phyloP scores from a whole-genome alignment of 2,888 invertebrate genomes.

The Netelia melanura region DNA sequence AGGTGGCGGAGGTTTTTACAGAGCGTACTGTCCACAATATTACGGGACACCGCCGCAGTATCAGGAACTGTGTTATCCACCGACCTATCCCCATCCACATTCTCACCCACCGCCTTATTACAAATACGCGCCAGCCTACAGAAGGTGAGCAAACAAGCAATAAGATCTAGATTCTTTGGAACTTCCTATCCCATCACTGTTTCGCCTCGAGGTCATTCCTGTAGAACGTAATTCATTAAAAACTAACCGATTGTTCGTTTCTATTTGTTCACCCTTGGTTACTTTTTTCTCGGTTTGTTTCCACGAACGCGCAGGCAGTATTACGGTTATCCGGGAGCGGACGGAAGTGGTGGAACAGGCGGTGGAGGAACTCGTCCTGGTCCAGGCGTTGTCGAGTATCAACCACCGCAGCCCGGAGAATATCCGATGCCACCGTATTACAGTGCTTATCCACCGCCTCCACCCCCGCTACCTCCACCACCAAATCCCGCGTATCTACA shows the following conservation, averaged over 20 bases:
- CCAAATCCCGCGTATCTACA: constrained; percentile 85
- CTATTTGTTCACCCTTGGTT: not conserved
- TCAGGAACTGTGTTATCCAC: constrained; percentile 86
- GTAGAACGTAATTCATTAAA: no score
- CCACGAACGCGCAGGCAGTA: constrained; percentile 78
- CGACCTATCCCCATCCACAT: constrained; percentile 83
- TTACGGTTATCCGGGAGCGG: constrained; percentile 82
- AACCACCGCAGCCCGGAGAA: constrained; percentile 84
- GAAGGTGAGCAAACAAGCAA: constrained; percentile 78
- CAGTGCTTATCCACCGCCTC: constrained; percentile 83
- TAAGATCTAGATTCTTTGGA: not conserved
- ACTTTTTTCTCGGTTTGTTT: not conserved
- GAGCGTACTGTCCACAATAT: constrained; percentile 85
- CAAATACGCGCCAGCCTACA: constrained; percentile 83
- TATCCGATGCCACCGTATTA: constrained; percentile 88
- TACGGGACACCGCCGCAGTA: constrained; percentile 85
- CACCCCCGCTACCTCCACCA: constrained; percentile 87
- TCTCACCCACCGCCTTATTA: constrained; percentile 84
- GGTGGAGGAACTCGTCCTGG: constrained; percentile 84
- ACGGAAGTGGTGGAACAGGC: constrained; percentile 83
- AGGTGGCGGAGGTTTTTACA: constrained; percentile 83
- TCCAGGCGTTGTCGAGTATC: constrained; percentile 85
- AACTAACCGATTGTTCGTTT: not conserved
- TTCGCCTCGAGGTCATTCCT: not conserved
- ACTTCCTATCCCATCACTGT: not conserved